Percentiles rank a stretch among this genome's conserved stretches.
Evolutionary conservation across 2,113 vertebrate species (phyloP).

Genomic region (Uropsilus gracilis): DNA sequence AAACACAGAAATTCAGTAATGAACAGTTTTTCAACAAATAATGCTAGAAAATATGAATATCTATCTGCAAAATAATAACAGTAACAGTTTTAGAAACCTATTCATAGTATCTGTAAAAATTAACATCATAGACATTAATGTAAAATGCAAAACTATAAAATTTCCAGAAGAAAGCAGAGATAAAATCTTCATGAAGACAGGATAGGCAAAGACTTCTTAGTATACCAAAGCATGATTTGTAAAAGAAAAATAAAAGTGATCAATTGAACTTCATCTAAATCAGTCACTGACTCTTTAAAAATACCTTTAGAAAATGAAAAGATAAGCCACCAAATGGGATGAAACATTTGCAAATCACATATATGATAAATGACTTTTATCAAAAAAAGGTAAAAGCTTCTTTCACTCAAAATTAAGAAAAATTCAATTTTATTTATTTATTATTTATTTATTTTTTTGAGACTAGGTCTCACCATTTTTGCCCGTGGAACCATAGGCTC

Average conservation of each 20-base stretch:
- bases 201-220: neutral
- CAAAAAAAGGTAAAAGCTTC: neutral
- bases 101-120: neutral
- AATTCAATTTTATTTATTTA: too few relatives aligned
- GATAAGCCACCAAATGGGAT: neutral
- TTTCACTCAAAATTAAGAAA: neutral
- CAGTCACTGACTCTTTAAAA: neutral
- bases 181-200: neutral
- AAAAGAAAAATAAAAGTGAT: conserved; percentile 9
- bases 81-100: neutral
- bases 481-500: too few relatives aligned
- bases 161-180: neutral
- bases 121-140: neutral
- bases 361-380: neutral
- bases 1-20: neutral
- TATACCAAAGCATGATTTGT: neutral
- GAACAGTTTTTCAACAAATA: neutral
- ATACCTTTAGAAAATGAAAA: conserved; percentile 34
- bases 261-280: conserved; percentile 1
- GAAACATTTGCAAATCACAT: neutral
- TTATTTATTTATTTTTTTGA: too few relatives aligned
- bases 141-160: neutral
- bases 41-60: neutral
- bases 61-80: neutral
- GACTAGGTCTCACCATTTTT: too few relatives aligned